Percentiles rank a stretch among this genome's conserved stretches.
Evolutionary conservation across 1,140 invertebrate species (phyloP).

Genomic region (Artemia franciscana): DNA sequence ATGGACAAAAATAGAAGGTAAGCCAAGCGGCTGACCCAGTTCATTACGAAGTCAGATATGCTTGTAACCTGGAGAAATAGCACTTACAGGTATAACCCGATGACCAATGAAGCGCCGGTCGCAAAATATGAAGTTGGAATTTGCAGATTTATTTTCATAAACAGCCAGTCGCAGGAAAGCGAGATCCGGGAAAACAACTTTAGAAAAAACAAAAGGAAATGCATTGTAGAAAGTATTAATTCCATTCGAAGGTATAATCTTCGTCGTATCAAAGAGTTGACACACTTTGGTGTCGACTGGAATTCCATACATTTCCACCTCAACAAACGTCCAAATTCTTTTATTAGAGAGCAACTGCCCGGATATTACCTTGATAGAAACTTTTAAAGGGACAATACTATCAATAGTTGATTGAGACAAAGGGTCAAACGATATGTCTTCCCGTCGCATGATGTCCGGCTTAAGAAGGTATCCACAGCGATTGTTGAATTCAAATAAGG

Average conservation of each 20-base stretch:
- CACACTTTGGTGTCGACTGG: slow-evolving; percentile 94
- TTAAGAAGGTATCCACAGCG: slow-evolving; percentile 88
- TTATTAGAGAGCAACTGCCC: slow-evolving; percentile 90
- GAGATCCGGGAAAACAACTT: slow-evolving; percentile 90
- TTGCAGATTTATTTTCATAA: slow-evolving; percentile 95
- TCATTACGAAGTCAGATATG: slow-evolving; percentile 72
- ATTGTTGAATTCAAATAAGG: slow-evolving; percentile 94
- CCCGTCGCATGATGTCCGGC: slow-evolving; percentile 92
- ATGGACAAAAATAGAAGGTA: slow-evolving; percentile 72
- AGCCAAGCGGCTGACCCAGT: slow-evolving; percentile 69
- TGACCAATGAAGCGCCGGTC: slow-evolving; percentile 81
- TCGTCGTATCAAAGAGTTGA: slow-evolving; percentile 83
- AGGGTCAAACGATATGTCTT: slow-evolving; percentile 81
- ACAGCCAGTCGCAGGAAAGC: slow-evolving; percentile 84
- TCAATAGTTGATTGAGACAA: slow-evolving; percentile 99
- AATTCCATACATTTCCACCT: slow-evolving; percentile 97
- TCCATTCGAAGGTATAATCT: slow-evolving; percentile 80
- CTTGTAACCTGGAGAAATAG: slow-evolving; percentile 81
- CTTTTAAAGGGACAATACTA: slow-evolving; percentile 92
- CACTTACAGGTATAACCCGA: slow-evolving; percentile 80
- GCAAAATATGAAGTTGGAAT: too few species aligned
- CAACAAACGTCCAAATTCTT: slow-evolving; percentile 85
- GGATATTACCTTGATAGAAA: slow-evolving; percentile 58
- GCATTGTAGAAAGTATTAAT: slow-evolving; percentile 89
- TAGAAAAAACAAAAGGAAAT: slow-evolving; percentile 73